Evolutionary conservation across 64 coral and sea anemone genomes (phyloP), one percentile per base, ranked within the genome.

Genomic region (Montipora foliosa): DNA sequence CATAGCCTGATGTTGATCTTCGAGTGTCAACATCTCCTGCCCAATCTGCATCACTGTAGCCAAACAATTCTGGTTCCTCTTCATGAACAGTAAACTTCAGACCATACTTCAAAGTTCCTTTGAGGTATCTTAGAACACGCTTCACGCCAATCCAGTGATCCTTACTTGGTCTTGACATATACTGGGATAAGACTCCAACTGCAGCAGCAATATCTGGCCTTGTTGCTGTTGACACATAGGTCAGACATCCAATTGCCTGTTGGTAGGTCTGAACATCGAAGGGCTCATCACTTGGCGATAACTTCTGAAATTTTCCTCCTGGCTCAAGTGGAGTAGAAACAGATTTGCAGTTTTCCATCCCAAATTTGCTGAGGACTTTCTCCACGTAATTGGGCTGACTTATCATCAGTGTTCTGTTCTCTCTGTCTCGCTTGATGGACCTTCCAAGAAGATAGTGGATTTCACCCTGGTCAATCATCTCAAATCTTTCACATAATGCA

Each of bases 351-450:
- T 84, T 76, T 60, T 92, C 79, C 79, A 83, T 92, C 9, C 90
- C 90, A 25, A 83, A 92, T 58, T 19, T 82, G 71, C 66, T 58
- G 13, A 92, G 44, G 46, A 92, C 47, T n/a, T 83, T 83, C 61
- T 92, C 17, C 4, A 74, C 2, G 48, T 92, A 92, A 2, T 72
- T n/a, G 13, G 79, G 66, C 53, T 92, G 71, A n/a, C 80, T 74
- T 37, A 92, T 83, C 10, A 74, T 74, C 90, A 83, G 24, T 67
- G n/a, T 74, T 92, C 19, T 49, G 7, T 0, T 22, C 48, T 24
- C 77, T 92, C 90, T 82, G 50, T 74, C 64, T 92, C 79, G 6
- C 90, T 92, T 83, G 68, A 90, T 90, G 57, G 88, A 66, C 53
- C 1, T 57, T 57, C 53, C 53, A 57, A 57, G 53, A 11, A 57